Evolutionary conservation across 2,797 vertebrate genomes (phyloP).

Genomic region (Coluber constrictor): DNA sequence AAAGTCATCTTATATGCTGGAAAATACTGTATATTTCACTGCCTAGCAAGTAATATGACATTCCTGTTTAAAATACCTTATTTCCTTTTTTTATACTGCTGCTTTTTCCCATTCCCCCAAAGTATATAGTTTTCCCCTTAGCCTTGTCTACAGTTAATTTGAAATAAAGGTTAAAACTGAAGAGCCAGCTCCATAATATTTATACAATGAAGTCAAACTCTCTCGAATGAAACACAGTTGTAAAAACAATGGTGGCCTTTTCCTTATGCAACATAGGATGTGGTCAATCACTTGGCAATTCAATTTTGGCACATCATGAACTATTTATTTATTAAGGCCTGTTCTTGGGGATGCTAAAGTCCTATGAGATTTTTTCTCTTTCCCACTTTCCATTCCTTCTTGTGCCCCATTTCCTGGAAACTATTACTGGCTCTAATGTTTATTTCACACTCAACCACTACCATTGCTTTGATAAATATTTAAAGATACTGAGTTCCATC

Average conservation of each 20-base stretch:
- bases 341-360: constrained; percentile 53
- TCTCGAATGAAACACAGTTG: constrained; percentile 71
- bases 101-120: constrained; percentile 22
- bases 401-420: constrained; percentile 54
- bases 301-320: constrained; percentile 68
- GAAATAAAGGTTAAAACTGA: constrained; percentile 68
- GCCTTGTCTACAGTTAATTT: constrained; percentile 53
- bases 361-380: constrained; percentile 46
- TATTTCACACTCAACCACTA: constrained; percentile 58
- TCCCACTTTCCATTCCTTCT: background rate
- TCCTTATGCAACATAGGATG: constrained; percentile 66
- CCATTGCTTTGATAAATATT: constrained; percentile 71
- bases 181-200: constrained; percentile 64
- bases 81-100: constrained; percentile 29
- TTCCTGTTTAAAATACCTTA: background rate
- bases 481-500: constrained; percentile 59
- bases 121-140: constrained; percentile 32
- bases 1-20: too few species aligned
- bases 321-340: constrained; percentile 73
- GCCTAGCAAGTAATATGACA: background rate
- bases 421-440: constrained; percentile 62
- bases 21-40: background rate
- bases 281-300: constrained; percentile 72
- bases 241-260: constrained; percentile 69
- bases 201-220: constrained; percentile 66